A percentile compares a stretch with the other conserved stretches of the same genome.
Conservation (phyloP, 2,797 vertebrate species). For the Parauchenoglanis punctatus region DNA sequence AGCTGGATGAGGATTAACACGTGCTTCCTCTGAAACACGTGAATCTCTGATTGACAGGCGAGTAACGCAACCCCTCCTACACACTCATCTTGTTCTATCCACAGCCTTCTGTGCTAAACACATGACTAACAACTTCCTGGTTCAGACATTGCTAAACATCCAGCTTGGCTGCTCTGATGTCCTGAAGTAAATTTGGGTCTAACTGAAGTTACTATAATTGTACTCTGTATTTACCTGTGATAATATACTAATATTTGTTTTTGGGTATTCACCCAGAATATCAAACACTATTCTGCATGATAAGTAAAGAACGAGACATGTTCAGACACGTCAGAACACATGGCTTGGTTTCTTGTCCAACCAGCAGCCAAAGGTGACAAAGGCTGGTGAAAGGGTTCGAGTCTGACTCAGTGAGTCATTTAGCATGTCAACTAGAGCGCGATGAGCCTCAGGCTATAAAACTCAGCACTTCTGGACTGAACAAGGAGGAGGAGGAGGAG, state of each 20-base stretch:
- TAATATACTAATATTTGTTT: background rate
- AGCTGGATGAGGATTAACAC: background rate
- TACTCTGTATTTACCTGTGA: background rate
- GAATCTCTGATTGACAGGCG: background rate
- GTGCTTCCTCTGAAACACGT: background rate
- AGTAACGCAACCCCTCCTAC: background rate
- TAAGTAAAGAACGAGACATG: background rate
- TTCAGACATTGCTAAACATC: background rate
- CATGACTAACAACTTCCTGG: background rate
- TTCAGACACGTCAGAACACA: background rate
- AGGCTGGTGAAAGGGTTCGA: slow-evolving; percentile 24
- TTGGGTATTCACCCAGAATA: background rate
- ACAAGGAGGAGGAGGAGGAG: slow-evolving; percentile 38
- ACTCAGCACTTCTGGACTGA: slow-evolving; percentile 47
- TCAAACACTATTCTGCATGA: background rate
- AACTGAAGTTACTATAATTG: background rate
- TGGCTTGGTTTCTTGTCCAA: background rate
- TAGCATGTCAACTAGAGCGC: slow-evolving; percentile 55
- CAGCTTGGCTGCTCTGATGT: background rate
- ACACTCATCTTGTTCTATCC: background rate
- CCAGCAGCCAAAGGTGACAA: background rate
- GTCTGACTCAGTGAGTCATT: slow-evolving; percentile 50
- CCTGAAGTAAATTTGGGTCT: background rate
- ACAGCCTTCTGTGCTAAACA: too few species aligned
- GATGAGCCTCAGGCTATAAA: slow-evolving; percentile 65